phyloP scores from a whole-genome alignment of 1,140 invertebrate species.

The Vollenhovia emeryi region DNA sequence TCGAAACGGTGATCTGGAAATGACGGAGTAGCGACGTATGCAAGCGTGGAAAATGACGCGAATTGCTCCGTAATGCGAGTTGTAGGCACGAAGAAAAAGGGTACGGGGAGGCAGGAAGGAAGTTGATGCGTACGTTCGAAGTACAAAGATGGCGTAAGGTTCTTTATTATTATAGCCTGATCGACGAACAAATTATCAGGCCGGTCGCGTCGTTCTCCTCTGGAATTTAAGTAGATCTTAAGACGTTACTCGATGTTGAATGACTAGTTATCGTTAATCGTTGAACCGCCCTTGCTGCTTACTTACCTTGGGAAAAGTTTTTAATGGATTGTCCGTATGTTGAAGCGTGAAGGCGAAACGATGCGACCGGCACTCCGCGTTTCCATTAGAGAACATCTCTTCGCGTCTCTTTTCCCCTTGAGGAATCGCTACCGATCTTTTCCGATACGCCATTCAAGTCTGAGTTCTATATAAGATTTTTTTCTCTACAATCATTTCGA shows the following conservation, averaged over 20 bases:
- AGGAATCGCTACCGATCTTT: slow-evolving; percentile 22
- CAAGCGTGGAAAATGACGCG: slow-evolving; percentile 16
- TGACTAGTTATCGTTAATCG: slow-evolving; percentile 57
- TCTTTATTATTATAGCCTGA: slow-evolving; percentile 38
- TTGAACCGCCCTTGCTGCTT: slow-evolving; percentile 57
- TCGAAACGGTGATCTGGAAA: not conserved
- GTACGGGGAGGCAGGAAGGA: not conserved
- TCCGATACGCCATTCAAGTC: not conserved
- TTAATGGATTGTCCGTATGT: slow-evolving; percentile 57
- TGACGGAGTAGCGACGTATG: not conserved
- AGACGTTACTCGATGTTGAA: slow-evolving; percentile 58
- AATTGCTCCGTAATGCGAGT: slow-evolving; percentile 24
- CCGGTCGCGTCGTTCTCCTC: slow-evolving; percentile 38
- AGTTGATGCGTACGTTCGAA: slow-evolving; percentile 13
- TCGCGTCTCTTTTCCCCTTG: slow-evolving; percentile 5
- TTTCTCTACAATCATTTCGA: too few species aligned
- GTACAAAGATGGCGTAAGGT: slow-evolving; percentile 41
- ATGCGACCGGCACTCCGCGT: slow-evolving; percentile 2
- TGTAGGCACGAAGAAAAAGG: not conserved
- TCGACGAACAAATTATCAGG: slow-evolving; percentile 34
- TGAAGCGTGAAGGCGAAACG: slow-evolving; percentile 42
- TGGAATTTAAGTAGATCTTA: slow-evolving; percentile 58
- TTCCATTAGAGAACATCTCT: slow-evolving; percentile 11
- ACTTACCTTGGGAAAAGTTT: slow-evolving; percentile 53
- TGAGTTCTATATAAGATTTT: slow-evolving; percentile 9